Evolutionary conservation across 2,797 vertebrate genomes (phyloP).

Genomic region (Chloroceryle inda): DNA sequence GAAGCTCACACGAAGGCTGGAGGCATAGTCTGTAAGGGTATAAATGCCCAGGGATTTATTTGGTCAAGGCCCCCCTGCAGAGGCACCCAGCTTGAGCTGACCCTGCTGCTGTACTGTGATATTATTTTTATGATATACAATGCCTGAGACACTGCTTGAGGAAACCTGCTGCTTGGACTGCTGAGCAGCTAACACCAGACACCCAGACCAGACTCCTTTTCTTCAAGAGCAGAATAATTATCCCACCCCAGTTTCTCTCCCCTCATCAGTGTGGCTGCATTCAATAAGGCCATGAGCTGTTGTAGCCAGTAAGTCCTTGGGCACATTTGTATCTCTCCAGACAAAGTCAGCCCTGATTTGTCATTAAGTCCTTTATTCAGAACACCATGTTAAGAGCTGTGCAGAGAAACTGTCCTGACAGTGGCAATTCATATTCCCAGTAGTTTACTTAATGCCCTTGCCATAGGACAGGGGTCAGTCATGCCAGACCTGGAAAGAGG

Average conservation of each 20-base stretch:
- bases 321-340: background rate
- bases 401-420: background rate
- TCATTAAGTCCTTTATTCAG: background rate
- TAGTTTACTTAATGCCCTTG: background rate
- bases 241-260: background rate
- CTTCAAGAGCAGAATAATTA: background rate
- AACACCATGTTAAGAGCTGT: background rate
- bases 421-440: background rate
- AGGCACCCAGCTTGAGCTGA: background rate
- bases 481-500: constrained; percentile 36
- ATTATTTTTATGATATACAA: background rate
- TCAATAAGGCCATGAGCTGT: background rate
- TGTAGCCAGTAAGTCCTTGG: background rate
- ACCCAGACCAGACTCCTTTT: background rate
- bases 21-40: background rate
- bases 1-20: too few relatives aligned
- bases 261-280: background rate
- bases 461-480: background rate
- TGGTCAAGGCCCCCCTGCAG: too few relatives aligned
- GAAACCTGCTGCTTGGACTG: background rate
- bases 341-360: constrained; percentile 14
- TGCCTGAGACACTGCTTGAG: background rate
- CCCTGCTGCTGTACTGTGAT: background rate
- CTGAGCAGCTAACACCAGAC: background rate
- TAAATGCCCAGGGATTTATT: background rate